Percentiles rank a stretch among this genome's conserved stretches.
Evolutionary conservation across 2,888 invertebrate species (phyloP).

Genomic region (Apamea anceps): DNA sequence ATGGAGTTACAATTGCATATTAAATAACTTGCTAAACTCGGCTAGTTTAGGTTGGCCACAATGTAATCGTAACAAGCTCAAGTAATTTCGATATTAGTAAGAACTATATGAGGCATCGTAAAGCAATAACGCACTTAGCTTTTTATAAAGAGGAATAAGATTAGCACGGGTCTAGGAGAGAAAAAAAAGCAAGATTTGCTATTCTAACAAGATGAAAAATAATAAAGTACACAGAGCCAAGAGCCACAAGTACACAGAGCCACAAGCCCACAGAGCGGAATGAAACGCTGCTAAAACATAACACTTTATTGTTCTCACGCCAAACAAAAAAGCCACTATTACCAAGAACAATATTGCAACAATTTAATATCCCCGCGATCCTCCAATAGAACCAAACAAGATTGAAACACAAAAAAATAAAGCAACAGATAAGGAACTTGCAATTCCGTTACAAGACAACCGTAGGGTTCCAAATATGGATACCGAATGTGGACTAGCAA

Average conservation of each 20-base stretch:
- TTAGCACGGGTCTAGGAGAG: neutral
- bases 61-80: neutral
- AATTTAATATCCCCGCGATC: constrained; percentile 31
- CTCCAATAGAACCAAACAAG: constrained; percentile 20
- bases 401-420: constrained; percentile 35
- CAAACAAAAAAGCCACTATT: constrained; percentile 5
- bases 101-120: neutral
- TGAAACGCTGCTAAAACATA: neutral
- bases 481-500: constrained; percentile 57
- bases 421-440: constrained; percentile 47
- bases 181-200: neutral
- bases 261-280: neutral
- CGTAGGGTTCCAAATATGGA: constrained; percentile 57
- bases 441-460: constrained; percentile 65
- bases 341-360: constrained; percentile 38
- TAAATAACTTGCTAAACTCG: constrained; percentile 6
- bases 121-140: neutral
- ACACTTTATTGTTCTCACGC: constrained; percentile 5
- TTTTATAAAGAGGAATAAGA: neutral
- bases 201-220: neutral
- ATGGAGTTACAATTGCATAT: constrained; percentile 13
- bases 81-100: neutral
- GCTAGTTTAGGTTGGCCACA: neutral
- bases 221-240: no score
- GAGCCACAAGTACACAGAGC: no score